phyloP scores from a whole-genome alignment of 2,113 vertebrate species.

The Pseudorhombus dupliciocellatus region DNA sequence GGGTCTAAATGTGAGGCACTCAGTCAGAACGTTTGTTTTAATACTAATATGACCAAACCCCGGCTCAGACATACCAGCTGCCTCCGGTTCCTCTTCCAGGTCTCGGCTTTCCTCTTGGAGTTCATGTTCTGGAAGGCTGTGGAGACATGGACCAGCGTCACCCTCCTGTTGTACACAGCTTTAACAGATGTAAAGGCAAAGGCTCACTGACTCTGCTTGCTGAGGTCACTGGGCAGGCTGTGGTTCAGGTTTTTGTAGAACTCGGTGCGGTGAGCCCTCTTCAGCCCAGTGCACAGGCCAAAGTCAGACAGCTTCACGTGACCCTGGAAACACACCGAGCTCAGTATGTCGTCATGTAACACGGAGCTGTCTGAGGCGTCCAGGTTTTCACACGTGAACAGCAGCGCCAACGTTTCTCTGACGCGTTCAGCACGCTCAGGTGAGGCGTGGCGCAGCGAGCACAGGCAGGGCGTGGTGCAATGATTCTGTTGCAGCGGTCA shows the following conservation, averaged over 20 bases:
- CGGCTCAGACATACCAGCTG: constrained; percentile 86
- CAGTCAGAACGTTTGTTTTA: too few species aligned
- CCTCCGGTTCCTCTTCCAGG: constrained; percentile 97
- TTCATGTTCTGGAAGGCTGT: constrained; percentile 98
- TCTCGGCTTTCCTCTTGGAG: constrained; percentile 99
- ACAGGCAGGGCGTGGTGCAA: too few species aligned
- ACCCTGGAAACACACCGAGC: constrained; percentile 80
- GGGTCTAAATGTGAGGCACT: too few species aligned
- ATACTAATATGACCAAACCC: background rate
- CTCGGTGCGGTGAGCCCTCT: constrained; percentile 96
- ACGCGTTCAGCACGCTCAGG: too few species aligned
- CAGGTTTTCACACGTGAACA: too few species aligned
- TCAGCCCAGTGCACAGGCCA: constrained; percentile 95
- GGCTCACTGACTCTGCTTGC: constrained; percentile 83
- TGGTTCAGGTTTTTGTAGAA: constrained; percentile 98
- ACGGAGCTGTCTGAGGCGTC: too few species aligned
- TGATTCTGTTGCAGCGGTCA: too few species aligned
- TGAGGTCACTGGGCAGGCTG: constrained; percentile 96
- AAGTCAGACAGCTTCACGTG: constrained; percentile 98
- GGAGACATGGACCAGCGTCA: background rate
- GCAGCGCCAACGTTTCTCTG: too few species aligned
- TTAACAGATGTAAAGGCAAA: constrained; percentile 23
- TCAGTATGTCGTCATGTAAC: background rate
- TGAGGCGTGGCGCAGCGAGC: too few species aligned
- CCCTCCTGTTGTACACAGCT: background rate